These are phyloP conservation scores for Odontomachus brunneus DNA, from an alignment of 1,140 invertebrate species.

Conservation along the genomic window DNA sequence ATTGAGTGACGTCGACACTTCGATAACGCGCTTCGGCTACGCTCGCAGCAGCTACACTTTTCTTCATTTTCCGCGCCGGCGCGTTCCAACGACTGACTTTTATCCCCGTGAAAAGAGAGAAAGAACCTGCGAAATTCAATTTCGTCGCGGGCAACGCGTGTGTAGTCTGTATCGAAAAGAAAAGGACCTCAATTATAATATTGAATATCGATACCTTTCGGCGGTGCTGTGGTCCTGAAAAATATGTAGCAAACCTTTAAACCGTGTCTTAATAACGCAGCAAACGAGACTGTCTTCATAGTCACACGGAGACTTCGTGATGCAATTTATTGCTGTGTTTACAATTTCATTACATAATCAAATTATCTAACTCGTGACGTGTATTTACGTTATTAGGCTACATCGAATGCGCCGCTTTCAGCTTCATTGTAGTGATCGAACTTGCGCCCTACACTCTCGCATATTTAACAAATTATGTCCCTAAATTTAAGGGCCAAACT, in stretches of 20 bases:
- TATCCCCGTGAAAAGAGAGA: background rate
- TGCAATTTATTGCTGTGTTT: background rate
- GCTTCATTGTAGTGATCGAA: background rate
- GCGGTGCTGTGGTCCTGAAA: background rate
- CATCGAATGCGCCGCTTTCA: background rate
- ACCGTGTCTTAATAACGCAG: too few relatives aligned
- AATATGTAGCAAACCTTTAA: background rate
- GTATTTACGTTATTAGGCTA: background rate
- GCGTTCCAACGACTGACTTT: conserved; percentile 28
- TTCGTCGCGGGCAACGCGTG: background rate
- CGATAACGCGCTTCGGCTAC: conserved; percentile 24
- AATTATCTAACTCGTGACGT: conserved; percentile 9
- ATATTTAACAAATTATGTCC: background rate
- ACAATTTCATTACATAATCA: conserved; percentile 2
- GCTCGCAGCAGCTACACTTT: background rate
- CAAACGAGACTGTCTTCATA: background rate
- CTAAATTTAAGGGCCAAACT: background rate
- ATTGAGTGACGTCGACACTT: conserved; percentile 60
- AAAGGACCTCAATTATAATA: background rate
- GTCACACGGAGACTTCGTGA: background rate
- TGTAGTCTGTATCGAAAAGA: background rate
- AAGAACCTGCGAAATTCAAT: conserved; percentile 29
- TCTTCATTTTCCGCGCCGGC: conserved; percentile 29
- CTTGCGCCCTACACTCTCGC: background rate
- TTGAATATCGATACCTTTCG: background rate